Base-by-base conservation (phyloP, 30 jellyfish, hydroid and myxozoan species). In the Nemopilema nomurai region DNA sequence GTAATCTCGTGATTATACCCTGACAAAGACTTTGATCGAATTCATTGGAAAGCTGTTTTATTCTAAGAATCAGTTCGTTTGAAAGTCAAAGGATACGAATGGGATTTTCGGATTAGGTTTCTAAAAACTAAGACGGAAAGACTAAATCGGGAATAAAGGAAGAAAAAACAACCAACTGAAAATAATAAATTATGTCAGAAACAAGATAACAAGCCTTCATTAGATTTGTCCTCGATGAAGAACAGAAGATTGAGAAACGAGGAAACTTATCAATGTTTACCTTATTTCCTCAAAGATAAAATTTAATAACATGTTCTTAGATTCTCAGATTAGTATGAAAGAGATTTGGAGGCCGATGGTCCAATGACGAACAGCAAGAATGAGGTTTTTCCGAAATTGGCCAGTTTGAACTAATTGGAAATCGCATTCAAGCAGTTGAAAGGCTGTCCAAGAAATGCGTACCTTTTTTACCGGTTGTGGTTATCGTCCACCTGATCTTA, bases 81-180 rank as follows among this genome's bases (percentile, higher is more conserved):
- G 86, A 26, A 57, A 19, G 20, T 51, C 62, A 53, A 28, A 82
- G 51, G 51, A 22, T 16, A 51, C 79, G 91, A 82, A 82, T 82
- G 31, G 74, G 85, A 82, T 69, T 82, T 82, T 19, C 19, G 91
- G 91, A 82, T 82, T 82, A 82, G 49, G 51, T 50, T 73, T 17
- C 51, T n/a, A 50, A 41, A 28, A 21, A 74, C 91, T 82, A 82
- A 82, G 91, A 82, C 91, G 91, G 91, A 82, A 82, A 70, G 91
- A 74, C 91, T 82, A 71, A 71, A 57, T 49, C 80, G 29, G 32
- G 84, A 52, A 71, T 74, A 82, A 82, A 82, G 69, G 67, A 51
- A 57, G 62, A 72, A 64, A 76, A 76, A 76, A 76, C 86, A 76
- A 57, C 75, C 86, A 51, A 25, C 22, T 51, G 81, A 71, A 71